Evolutionary conservation across 2,888 invertebrate genomes (phyloP), one percentile per base, ranked within the genome.

Genomic region (Thereva nobilitata): DNA sequence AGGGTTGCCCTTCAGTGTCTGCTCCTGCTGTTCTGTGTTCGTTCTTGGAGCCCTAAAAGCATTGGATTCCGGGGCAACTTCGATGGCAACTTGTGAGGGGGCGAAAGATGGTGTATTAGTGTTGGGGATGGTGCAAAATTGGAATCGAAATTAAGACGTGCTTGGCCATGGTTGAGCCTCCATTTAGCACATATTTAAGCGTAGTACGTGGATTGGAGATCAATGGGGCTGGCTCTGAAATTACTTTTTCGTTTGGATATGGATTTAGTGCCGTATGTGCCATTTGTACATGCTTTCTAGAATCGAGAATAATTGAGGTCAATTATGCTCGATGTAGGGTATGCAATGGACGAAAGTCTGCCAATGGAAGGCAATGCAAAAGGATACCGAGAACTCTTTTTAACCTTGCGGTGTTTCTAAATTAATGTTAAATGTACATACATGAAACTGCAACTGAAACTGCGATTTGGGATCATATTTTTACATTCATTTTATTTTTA

Each of bases 131-230:
- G 10, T 47, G 6, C n/a, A 5, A 47, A 47, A 47, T n/a, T 47
- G 4, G 47, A n/a, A 47, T 47, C 47, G 9, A n/a, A 47, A 47
- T 47, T 47, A 47, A 47, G 47, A 47, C 7, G 7, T 47, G 47
- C 47, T n/a, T 47, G 10, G 47, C 10, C 10, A 6, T 10, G 8
- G 42, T 42, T 42, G 8, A 42, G 42, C 42, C 8, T 42, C 42
- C 42, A 42, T 9, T 47, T n/a, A 10, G 12, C n/a, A 10, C n/a
- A 47, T 47, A 10, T 47, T n/a, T n/a, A 47, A 5, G 5, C 12
- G 47, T 6, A 10, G n/a, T 47, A 47, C 23, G 23, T 23, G 23
- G 23, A 23, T 23, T 23, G 23, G 23, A 23, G 23, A 23, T 23
- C 23, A 23, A 23, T 23, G 23, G 23, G 23, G 23, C 23, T 23